phyloP scores from a whole-genome alignment of 2,113 vertebrate species.

The Oreochromis spilurus region DNA sequence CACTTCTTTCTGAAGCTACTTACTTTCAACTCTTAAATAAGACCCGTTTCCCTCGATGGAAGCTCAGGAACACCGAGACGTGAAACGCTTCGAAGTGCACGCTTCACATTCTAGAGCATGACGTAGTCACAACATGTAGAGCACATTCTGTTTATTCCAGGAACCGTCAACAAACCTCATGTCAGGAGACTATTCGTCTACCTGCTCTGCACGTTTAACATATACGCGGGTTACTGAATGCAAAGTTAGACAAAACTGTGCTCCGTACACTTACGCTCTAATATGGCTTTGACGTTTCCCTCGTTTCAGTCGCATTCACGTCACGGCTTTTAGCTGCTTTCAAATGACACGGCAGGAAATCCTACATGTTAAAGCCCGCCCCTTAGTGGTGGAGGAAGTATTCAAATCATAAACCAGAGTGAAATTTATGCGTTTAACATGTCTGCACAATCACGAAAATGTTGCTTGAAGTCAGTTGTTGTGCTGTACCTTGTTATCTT shows the following conservation, averaged over 20 bases:
- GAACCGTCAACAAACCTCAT: background rate
- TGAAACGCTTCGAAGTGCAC: rapidly evolving
- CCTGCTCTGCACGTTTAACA: background rate
- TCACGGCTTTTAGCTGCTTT: background rate
- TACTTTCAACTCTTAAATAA: background rate
- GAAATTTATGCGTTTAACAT: background rate
- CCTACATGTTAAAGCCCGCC: background rate
- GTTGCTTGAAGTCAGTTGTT: background rate
- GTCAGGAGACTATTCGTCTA: background rate
- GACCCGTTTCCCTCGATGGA: background rate
- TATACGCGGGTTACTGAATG: rapidly evolving
- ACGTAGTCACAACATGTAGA: background rate
- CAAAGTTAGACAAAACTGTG: rapidly evolving
- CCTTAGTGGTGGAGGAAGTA: background rate
- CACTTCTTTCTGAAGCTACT: background rate
- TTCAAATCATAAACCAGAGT: background rate
- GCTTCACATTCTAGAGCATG: background rate
- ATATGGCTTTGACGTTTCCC: background rate
- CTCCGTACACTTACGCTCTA: background rate
- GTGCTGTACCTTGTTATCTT: background rate
- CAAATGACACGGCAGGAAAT: conserved; percentile 7
- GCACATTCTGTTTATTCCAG: background rate
- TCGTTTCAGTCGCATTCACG: background rate
- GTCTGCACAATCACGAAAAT: background rate
- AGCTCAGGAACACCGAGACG: rapidly evolving